phyloP scores from a whole-genome alignment of 1,140 invertebrate genomes.

The Akabosia matsudoensis region DNA sequence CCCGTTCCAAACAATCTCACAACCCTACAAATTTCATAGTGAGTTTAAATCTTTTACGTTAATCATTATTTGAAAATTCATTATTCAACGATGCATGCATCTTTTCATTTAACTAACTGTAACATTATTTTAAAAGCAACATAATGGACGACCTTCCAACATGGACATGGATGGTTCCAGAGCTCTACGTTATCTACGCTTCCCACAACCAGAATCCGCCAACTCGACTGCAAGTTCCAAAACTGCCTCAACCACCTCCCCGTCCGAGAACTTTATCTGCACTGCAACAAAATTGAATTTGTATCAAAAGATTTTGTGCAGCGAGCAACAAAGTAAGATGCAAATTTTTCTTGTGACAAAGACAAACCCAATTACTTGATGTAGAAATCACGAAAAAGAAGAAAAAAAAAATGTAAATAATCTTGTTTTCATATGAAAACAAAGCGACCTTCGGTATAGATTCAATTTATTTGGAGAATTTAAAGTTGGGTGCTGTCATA shows the following conservation, averaged over 20 bases:
- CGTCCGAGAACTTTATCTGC: slow-evolving; percentile 43
- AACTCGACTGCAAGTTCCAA: slow-evolving; percentile 46
- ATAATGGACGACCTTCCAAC: slow-evolving; percentile 68
- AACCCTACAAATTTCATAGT: slow-evolving; percentile 45
- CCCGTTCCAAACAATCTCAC: slow-evolving; percentile 46
- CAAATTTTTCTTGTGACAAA: too few relatives aligned
- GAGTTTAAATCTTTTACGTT: slow-evolving; percentile 25
- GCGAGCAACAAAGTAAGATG: slow-evolving; percentile 42
- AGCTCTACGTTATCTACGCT: slow-evolving; percentile 67
- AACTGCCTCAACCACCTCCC: slow-evolving; percentile 42
- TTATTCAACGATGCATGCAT: neutral
- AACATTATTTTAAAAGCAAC: too few relatives aligned
- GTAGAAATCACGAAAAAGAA: too few relatives aligned
- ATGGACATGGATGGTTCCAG: slow-evolving; percentile 72
- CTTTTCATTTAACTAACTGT: slow-evolving; percentile 1
- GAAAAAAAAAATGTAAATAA: too few relatives aligned
- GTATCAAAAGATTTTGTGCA: slow-evolving; percentile 47
- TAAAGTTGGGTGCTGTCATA: too few relatives aligned
- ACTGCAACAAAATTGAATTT: slow-evolving; percentile 47
- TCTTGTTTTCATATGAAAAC: too few relatives aligned
- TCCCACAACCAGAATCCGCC: slow-evolving; percentile 67
- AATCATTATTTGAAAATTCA: slow-evolving; percentile 5
- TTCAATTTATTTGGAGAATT: too few relatives aligned
- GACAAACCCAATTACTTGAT: too few relatives aligned
- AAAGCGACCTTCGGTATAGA: too few relatives aligned